Base-by-base conservation (phyloP, 2,888 invertebrate species). In the Tipula helvola region DNA sequence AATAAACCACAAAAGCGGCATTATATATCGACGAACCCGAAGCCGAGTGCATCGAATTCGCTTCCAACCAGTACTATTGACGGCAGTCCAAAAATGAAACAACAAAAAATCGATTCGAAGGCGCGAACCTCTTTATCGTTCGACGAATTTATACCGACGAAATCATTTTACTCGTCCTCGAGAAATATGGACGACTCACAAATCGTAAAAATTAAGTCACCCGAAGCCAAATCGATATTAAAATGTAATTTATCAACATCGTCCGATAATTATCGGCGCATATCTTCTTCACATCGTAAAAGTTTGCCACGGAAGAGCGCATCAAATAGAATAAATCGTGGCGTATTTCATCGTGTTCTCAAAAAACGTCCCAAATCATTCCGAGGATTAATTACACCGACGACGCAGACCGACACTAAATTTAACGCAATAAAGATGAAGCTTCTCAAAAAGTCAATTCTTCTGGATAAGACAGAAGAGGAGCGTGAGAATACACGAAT, bases 251-350 rank as follows among this genome's bases (percentile, higher is more conserved):
- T 36, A 39, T 84, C 84, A 39, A 84, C 84, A n/a, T 39, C 36
- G n/a, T 41, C 36, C 41, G 41, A 84, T 39, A 84, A 84, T 39
- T 36, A 36, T 39, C 84, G 39, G 7, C 42, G 47, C n/a, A 28
- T 52, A 10, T 13, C 5, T 36, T 36, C 2, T n/a, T 47, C 12
- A 44, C 12, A 39, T 1, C 10, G 86, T 57, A 86, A 88, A 88
- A 0, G 87, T 41, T n/a, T 18, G 13, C 86, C 1, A 28, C 57
- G 39, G 12, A 86, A 87, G 44, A 7, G 87, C 28, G 0, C 86
- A 85, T 42, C 10, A 87, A 87, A 10, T 83, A 87, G 2, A 87
- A 87, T 87, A 36, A 91, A 91, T 87, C 90, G 89, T 85, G 91
- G 91, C 1, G 91, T 91, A 0, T 86, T 39, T 16, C 86, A 86